phyloP scores from a whole-genome alignment of 2,888 invertebrate species.

The Philhelius pedissequus region DNA sequence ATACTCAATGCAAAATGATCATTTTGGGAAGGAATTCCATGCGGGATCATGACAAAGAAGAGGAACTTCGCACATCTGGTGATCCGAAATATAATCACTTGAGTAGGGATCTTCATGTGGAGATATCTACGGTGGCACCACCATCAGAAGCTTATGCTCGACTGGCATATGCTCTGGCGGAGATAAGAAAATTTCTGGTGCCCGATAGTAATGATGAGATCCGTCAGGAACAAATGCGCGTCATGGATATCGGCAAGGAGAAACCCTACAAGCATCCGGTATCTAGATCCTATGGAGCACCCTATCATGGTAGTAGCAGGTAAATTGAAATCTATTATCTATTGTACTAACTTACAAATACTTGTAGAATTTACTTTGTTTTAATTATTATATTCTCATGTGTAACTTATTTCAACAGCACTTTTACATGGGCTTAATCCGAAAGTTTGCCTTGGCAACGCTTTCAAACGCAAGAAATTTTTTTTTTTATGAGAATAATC shows the following conservation, averaged over 20 bases:
- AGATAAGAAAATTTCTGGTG: conserved; percentile 88
- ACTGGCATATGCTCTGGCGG: conserved; percentile 89
- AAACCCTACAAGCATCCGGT: conserved; percentile 73
- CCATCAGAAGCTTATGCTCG: conserved; percentile 94
- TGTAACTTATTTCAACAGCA: no score
- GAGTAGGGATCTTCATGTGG: conserved; percentile 93
- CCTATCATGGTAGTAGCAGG: conserved; percentile 47
- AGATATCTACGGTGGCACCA: conserved; percentile 94
- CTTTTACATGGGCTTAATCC: no score
- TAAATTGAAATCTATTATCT: no score
- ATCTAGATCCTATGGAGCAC: conserved; percentile 71
- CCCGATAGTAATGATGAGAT: conserved; percentile 82
- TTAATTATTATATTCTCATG: no score
- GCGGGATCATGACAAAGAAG: conserved; percentile 96
- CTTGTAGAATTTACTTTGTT: no score
- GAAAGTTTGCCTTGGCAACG: no score
- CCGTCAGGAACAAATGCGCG: conserved; percentile 76
- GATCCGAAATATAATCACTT: conserved; percentile 96
- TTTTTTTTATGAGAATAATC: no score
- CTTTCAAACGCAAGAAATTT: no score
- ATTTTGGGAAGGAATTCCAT: conserved; percentile 95
- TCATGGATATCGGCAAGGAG: conserved; percentile 76
- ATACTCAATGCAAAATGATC: conserved; percentile 97
- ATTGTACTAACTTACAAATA: no score
- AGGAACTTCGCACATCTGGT: conserved; percentile 90